Evolutionary conservation across 1,140 invertebrate genomes (phyloP), one percentile per base, ranked within the genome.

Genomic region (Drosophila parvula): DNA sequence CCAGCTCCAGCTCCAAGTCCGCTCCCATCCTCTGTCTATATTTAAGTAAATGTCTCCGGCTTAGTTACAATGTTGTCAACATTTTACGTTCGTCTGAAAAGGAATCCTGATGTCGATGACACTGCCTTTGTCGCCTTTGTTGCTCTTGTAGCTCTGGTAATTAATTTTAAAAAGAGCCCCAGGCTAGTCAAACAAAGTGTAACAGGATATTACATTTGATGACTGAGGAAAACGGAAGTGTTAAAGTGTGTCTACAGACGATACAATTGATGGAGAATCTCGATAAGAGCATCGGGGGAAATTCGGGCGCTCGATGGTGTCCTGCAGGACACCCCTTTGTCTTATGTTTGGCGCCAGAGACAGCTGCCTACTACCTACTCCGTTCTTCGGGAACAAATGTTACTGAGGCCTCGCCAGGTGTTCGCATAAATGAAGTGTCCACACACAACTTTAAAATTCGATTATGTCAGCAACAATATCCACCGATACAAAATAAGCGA

Each of bases 191-290:
- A 88, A 83, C 83, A 88, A 88, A 83, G 84, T 88, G 79, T 83
- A 88, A 88, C 83, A 88, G 83, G 84, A 89, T 88, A 88, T 88
- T 88, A 88, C 84, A 89, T 89, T 89, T 86, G 82, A 86, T 75
- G 79, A 83, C 79, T 89, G 77, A 58, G 74, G 73, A 73, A 78
- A 83, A 63, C 83, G 83, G 83, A 86, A 86, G 83, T 86, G 83
- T 88, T 88, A 83, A 88, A 86, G 79, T 80, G 79, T 88, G 83
- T 86, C 65, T 71, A 78, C 53, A 79, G 75, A 69, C 65, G 79
- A 88, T 88, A 82, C 55, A 86, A 67, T 53, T 79, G 67, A 71
- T 71, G 67, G 65, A 36, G 22, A 51, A 67, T 65, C 74, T 65
- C 59, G 59, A 76, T 75, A 70, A 67, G 40, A 73, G 58, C 50